Evolutionary conservation across 1,140 invertebrate genomes (phyloP).

Genomic region (Hylaeus anthracinus): DNA sequence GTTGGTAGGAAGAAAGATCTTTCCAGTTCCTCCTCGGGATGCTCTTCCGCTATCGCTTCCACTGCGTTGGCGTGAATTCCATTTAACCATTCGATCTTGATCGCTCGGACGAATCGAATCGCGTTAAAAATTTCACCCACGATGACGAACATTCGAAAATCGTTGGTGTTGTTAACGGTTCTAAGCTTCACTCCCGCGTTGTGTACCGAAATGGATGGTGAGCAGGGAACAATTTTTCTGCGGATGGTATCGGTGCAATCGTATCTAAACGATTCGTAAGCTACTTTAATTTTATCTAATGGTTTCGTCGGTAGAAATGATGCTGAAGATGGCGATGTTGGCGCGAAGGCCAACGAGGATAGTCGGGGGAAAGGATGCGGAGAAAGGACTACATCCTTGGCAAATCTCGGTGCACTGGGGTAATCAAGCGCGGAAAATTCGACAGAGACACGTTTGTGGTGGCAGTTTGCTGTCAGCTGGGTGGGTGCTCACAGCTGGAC

Average conservation of each 20-base stretch:
- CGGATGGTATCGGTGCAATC: neutral
- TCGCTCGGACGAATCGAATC: neutral
- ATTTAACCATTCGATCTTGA: conserved; percentile 4
- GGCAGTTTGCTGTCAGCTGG: conserved; percentile 78
- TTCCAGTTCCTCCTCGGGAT: conserved; percentile 21
- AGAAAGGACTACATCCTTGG: conserved; percentile 73
- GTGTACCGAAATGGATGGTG: conserved; percentile 26
- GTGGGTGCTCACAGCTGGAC: conserved; percentile 81
- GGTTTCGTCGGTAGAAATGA: conserved; percentile 19
- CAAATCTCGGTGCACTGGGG: conserved; percentile 77
- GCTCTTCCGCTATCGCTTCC: conserved; percentile 30
- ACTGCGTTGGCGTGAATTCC: neutral
- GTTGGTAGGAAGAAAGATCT: conserved; percentile 13
- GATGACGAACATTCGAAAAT: neutral
- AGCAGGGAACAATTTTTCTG: conserved; percentile 2
- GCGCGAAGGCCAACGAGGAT: conserved; percentile 63
- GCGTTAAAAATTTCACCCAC: neutral
- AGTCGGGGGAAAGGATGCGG: conserved; percentile 66
- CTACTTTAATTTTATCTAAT: neutral
- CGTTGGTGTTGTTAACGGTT: conserved; percentile 12
- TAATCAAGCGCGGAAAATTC: conserved; percentile 41
- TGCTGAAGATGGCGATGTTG: conserved; percentile 44
- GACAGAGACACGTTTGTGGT: conserved; percentile 78
- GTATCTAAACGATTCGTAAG: neutral
- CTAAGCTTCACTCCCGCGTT: neutral